Base-by-base conservation (phyloP, 92 coral and sea anemone genomes). In the Virgularia gustaviana region DNA sequence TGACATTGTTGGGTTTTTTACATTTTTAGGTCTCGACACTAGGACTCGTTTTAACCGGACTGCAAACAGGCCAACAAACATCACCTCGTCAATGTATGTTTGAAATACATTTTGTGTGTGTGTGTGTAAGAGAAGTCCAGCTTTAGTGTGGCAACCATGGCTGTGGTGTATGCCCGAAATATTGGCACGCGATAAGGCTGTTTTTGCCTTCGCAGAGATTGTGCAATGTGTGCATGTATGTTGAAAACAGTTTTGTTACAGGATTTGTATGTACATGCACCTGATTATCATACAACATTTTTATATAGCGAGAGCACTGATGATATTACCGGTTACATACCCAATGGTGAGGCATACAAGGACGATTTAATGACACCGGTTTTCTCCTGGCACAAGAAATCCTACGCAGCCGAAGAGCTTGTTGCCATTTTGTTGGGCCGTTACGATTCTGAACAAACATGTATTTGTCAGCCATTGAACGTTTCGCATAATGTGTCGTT, bases 401-500 rank as follows among this genome's bases (percentile, higher is more conserved):
- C 71, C 29, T 64, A 32, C 71, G 38, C 43, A 32, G 60, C 49
- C 19, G 29, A 71, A 22, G 38, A 35, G 13, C 42, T 71, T 27
- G 76, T 71, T 20, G 3, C 27, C 18, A 54, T 71, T 12, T 20
- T 71, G 44, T 51, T 71, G 45, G 43, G 13, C 9, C 30, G 11
- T 20, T 51, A 71, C 36, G 38, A 71, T 3, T 41, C 20, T 6
- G 67, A 71, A 16, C 55, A 4, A 29, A 18, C 29, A 29, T 71
- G 76, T 44, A 30, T 71, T 22, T 49, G 12, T 12, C 63, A 58
- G 52, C 85, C 85, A 57, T 34, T 80, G 19, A 72, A 80, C 36
- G 45, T 80, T 34, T 36, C 80, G 7, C 66, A 72, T 59, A 80
- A 73, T 36, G 79, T 72, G 12, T 43, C 65, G 2, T 79, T 79